Evolutionary conservation across 2,113 vertebrate species (phyloP), one percentile per base, ranked within the genome.

Genomic region (Genyomyrus donnyi): DNA sequence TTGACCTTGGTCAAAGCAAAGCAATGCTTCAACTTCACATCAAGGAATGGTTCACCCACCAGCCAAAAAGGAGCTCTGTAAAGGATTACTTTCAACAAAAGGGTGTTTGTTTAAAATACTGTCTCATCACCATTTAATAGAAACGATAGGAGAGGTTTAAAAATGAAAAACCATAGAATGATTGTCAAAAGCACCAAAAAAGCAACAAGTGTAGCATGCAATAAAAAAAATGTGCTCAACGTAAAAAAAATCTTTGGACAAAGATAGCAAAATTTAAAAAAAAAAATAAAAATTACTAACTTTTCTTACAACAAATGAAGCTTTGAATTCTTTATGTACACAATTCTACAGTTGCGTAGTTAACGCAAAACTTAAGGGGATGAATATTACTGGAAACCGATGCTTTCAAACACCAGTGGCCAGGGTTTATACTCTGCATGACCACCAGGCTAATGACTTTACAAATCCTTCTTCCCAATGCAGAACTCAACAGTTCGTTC

Each of bases 131-230:
- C 19, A 42, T 83, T 48, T 88, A 89, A 49, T 87, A 85, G 85
- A 39, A 49, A 27, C 0, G 0, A 52, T 35, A 56, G 39, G 48
- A n/a, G 46, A 86, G 19, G 10, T 24, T 27, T 52, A 2, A 49
- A 53, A 88, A 21, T 77, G 17, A 90, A 80, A 88, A n/a, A 89
- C 6, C n/a, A 80, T 10, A 89, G 46, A 70, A 86, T 87, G 93
- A 93, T 93, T 93, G 93, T 93, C 93, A 90, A 85, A 93, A 90
- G 93, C 93, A 93, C 52, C 4, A 88, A 84, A 87, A 17, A 89
- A 87, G 15, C 7, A 90, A 88, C 27, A 88, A 88, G 42, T 10
- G 46, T 88, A 89, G 50, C 50, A 62, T 70, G 24, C 45, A 86
- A 88, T 66, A 48, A 90, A 46, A 13, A 35, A 35, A 52, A n/a